Percentiles rank a stretch among this genome's conserved stretches.
These are phyloP conservation scores for Himalopsyche japonica DNA, from an alignment of 2,888 invertebrate species.

Conservation along the genomic window DNA sequence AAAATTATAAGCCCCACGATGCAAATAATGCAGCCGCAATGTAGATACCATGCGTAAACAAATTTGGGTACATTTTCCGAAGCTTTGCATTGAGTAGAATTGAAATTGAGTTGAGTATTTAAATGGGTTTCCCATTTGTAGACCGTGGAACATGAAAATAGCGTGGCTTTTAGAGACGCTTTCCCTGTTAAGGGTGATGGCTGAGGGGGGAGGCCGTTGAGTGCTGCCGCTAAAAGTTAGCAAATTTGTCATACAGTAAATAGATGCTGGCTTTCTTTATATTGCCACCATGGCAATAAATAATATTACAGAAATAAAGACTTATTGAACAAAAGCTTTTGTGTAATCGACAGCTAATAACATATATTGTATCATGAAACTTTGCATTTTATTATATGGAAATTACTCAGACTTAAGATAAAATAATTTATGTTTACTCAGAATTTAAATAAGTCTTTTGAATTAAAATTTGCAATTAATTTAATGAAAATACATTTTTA, in stretches of 20 bases:
- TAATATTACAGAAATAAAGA: conserved; percentile 48
- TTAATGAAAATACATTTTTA: too few species aligned
- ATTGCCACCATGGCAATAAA: conserved; percentile 42
- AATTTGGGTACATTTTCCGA: conserved; percentile 46
- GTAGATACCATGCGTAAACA: conserved; percentile 18
- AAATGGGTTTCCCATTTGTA: conserved; percentile 63
- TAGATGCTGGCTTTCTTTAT: conserved; percentile 20
- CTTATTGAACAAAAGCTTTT: background rate
- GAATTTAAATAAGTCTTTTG: too few species aligned
- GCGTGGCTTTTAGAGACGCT: conserved; percentile 59
- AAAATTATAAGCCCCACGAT: background rate
- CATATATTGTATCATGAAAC: too few species aligned
- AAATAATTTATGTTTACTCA: too few species aligned
- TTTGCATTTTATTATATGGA: too few species aligned
- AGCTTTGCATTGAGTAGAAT: conserved; percentile 56
- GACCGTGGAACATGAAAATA: conserved; percentile 60
- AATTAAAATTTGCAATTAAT: too few species aligned
- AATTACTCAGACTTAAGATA: too few species aligned
- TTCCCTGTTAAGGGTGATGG: conserved; percentile 46
- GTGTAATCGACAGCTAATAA: background rate
- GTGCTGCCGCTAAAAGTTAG: conserved; percentile 39
- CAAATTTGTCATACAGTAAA: conserved; percentile 39
- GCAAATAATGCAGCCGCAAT: background rate
- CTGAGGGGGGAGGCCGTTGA: conserved; percentile 4
- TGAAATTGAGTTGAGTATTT: conserved; percentile 61